Evolutionary conservation across 92 coral and sea anemone species (phyloP).

Genomic region (Heteractis magnifica): DNA sequence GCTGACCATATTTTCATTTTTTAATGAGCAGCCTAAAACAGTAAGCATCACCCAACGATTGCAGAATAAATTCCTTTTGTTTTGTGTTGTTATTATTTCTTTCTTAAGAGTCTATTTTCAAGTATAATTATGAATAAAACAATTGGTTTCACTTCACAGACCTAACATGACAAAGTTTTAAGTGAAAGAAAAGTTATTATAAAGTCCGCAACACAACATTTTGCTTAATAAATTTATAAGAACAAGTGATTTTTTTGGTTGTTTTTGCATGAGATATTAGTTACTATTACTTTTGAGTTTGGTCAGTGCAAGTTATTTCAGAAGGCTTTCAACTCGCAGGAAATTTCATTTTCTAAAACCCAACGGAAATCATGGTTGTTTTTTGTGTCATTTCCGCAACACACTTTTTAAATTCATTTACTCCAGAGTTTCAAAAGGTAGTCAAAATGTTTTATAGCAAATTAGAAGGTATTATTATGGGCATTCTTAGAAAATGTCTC

Average conservation of each 20-base stretch:
- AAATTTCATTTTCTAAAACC: constrained; percentile 8
- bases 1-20: not conserved
- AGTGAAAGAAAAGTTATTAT: not conserved
- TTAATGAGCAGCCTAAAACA: not conserved
- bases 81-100: not conserved
- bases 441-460: not conserved
- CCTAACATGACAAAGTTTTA: not conserved
- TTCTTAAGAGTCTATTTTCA: not conserved
- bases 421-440: not conserved
- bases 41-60: not conserved
- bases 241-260: not conserved
- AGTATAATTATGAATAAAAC: not conserved
- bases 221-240: not conserved
- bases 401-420: constrained; percentile 4
- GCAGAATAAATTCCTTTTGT: not conserved
- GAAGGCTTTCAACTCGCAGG: constrained; percentile 7
- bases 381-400: constrained; percentile 7
- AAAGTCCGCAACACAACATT: not conserved
- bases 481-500: not conserved
- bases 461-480: not conserved
- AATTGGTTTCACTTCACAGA: not conserved
- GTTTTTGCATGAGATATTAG: not conserved
- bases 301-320: constrained; percentile 1
- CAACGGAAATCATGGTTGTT: not conserved
- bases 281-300: not conserved